These are phyloP conservation scores for Alces alces DNA, from an alignment of 2,113 vertebrate genomes.

Conservation along the genomic window DNA sequence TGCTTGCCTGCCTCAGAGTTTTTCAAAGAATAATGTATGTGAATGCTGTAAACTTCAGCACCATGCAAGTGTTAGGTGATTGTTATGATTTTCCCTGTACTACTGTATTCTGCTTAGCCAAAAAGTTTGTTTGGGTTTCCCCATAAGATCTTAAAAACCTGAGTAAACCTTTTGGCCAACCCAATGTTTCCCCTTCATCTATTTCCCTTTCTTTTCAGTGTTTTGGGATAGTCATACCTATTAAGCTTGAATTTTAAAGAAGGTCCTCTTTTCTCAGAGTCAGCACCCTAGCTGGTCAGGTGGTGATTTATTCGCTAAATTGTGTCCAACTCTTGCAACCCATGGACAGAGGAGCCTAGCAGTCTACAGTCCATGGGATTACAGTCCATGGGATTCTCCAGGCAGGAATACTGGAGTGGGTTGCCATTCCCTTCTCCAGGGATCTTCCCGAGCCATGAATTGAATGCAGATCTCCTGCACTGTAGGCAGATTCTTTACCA, in stretches of 20 bases:
- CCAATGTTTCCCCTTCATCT: background rate
- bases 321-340: background rate
- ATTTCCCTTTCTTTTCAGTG: background rate
- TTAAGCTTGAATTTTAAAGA: conserved; percentile 8
- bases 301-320: background rate
- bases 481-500: background rate
- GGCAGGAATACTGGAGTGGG: background rate
- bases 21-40: background rate
- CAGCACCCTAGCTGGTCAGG: background rate
- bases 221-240: background rate
- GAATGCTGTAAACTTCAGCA: background rate
- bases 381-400: background rate
- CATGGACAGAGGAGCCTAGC: background rate
- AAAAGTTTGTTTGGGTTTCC: background rate
- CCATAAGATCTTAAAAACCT: background rate
- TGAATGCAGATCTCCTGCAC: background rate
- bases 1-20: background rate
- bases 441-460: background rate
- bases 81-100: background rate
- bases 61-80: background rate
- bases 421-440: background rate
- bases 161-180: background rate
- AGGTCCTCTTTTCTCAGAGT: background rate
- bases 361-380: background rate
- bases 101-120: background rate